phyloP scores from a whole-genome alignment of 2,113 vertebrate species.

The Melanerpes aurifrons region DNA sequence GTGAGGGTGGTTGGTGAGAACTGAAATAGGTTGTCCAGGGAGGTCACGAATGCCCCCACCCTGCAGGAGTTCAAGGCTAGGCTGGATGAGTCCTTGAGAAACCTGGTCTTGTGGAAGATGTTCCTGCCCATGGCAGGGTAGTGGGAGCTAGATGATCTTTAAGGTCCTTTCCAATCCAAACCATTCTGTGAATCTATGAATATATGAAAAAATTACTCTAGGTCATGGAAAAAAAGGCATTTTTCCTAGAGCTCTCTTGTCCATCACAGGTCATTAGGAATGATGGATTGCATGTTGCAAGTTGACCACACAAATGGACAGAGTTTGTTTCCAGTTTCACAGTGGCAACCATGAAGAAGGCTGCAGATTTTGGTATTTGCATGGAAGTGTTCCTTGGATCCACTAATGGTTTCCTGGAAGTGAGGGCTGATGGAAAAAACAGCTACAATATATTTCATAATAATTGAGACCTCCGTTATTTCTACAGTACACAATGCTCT shows the following conservation, averaged over 20 bases:
- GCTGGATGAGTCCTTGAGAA: no score
- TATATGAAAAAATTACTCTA: not conserved
- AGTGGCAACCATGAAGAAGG: accelerated
- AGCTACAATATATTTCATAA: not conserved
- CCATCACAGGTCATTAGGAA: no score
- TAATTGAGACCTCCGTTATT: not conserved
- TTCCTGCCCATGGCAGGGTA: no score
- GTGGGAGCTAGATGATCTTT: no score
- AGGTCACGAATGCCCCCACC: no score
- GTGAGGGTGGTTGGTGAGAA: no score
- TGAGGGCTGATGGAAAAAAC: not conserved
- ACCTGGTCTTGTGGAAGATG: no score
- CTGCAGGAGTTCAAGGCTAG: no score
- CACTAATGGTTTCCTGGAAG: not conserved
- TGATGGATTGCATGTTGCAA: accelerated
- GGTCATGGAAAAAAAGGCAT: not conserved
- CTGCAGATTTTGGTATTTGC: not conserved
- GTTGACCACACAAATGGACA: accelerated
- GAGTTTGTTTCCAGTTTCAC: not conserved
- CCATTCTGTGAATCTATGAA: no score
- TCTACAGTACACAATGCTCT: not conserved
- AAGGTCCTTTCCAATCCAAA: no score
- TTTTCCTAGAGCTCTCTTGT: not conserved
- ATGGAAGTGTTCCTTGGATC: not conserved
- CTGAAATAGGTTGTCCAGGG: no score